phyloP scores from a whole-genome alignment of 1,140 invertebrate genomes.

The Galendromus occidentalis region DNA sequence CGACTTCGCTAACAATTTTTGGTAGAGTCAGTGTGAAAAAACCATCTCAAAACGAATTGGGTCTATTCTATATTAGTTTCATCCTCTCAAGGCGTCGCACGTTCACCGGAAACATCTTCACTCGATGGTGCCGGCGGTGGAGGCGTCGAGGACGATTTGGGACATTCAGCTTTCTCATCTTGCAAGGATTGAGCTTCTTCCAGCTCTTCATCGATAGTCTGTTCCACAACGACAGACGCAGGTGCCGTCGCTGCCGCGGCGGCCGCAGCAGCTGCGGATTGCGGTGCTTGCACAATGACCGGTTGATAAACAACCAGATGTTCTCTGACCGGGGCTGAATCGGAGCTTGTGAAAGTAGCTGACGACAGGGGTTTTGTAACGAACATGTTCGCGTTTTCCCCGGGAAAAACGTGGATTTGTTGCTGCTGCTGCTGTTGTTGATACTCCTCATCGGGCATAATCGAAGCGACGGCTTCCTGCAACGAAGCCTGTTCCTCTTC shows the following conservation, averaged over 20 bases:
- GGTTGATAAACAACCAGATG: background rate
- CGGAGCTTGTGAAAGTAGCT: background rate
- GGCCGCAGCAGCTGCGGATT: background rate
- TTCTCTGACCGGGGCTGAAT: background rate
- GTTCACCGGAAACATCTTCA: too few species aligned
- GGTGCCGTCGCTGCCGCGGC: background rate
- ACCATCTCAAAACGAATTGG: too few species aligned
- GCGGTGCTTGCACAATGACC: background rate
- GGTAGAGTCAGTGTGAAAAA: too few species aligned
- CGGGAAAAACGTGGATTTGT: background rate
- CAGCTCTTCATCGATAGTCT: too few species aligned
- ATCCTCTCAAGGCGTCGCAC: too few species aligned
- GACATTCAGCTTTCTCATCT: too few species aligned
- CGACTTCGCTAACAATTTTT: too few species aligned
- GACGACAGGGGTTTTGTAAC: background rate
- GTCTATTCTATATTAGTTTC: too few species aligned
- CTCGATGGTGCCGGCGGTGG: too few species aligned
- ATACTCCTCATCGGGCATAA: background rate
- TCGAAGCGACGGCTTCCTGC: background rate
- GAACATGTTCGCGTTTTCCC: background rate
- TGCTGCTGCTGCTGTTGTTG: background rate
- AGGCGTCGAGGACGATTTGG: too few species aligned
- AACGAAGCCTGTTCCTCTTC: slow-evolving; percentile 5
- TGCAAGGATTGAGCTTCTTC: too few species aligned
- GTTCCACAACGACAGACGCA: background rate